phyloP scores from a whole-genome alignment of 35 echinoderm and acorn worm species.

The Ptychodera flava region DNA sequence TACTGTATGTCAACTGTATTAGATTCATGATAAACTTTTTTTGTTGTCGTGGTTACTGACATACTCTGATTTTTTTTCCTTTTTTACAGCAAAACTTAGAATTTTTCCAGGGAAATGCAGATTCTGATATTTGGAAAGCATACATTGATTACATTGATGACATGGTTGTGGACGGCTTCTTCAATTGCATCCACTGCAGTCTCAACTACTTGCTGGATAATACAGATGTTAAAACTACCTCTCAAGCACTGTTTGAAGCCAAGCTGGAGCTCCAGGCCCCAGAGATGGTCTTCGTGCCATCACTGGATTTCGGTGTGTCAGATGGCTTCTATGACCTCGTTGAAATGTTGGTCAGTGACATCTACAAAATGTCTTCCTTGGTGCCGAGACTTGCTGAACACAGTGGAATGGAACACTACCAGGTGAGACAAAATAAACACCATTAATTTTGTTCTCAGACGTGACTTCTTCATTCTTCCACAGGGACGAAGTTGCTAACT shows the following conservation, averaged over 20 bases:
- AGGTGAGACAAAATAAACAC: constrained; percentile 29
- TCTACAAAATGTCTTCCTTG: constrained; percentile 92
- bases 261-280: constrained; percentile 80
- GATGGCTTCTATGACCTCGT: constrained; percentile 97
- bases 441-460: not conserved
- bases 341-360: constrained; percentile 95
- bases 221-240: constrained; percentile 61
- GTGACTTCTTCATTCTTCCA: too few species aligned
- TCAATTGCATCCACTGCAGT: constrained; percentile 90
- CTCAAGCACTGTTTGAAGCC: constrained; percentile 79
- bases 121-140: constrained; percentile 80
- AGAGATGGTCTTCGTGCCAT: constrained; percentile 94
- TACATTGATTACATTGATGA: constrained; percentile 97
- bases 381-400: constrained; percentile 90
- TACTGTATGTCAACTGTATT: too few species aligned
- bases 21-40: too few species aligned
- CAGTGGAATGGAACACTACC: constrained; percentile 91
- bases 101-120: constrained; percentile 73
- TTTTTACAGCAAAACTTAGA: constrained; percentile 71
- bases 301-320: constrained; percentile 74
- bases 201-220: constrained; percentile 97
- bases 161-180: constrained; percentile 96
- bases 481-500: too few species aligned
- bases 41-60: too few species aligned
- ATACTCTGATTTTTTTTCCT: constrained; percentile 3